These are phyloP conservation scores for Megaceryle maxima DNA, from an alignment of 2,113 vertebrate species.

Conservation along the genomic window DNA sequence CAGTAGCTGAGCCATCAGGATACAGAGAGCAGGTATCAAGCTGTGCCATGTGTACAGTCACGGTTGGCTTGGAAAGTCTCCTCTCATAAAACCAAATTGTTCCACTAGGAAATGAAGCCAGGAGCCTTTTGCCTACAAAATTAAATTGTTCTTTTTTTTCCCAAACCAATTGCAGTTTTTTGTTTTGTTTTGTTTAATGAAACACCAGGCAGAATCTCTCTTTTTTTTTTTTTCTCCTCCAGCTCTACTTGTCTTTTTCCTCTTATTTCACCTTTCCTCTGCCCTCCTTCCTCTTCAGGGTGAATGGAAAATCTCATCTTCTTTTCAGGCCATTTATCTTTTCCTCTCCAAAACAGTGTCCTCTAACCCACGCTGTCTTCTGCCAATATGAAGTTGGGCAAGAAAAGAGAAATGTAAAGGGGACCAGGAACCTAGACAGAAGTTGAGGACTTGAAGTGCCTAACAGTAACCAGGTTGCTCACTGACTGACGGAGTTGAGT, in stretches of 20 bases:
- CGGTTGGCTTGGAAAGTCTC: constrained; percentile 62
- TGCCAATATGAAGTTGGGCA: neutral
- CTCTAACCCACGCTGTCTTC: neutral
- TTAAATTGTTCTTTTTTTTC: constrained; percentile 44
- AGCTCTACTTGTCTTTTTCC: constrained; percentile 32
- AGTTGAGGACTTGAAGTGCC: neutral
- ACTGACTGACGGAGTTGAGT: neutral
- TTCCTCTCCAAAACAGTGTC: neutral
- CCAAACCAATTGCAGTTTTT: constrained; percentile 5
- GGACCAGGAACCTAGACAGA: neutral
- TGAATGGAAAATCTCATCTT: constrained; percentile 4
- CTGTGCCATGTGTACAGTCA: constrained; percentile 69
- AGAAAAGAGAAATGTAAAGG: neutral
- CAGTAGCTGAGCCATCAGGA: constrained; percentile 66
- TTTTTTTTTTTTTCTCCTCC: neutral
- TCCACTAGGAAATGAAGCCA: constrained; percentile 48
- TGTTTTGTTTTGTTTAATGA: constrained; percentile 67
- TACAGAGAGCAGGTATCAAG: constrained; percentile 65
- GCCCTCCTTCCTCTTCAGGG: neutral
- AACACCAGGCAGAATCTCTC: constrained; percentile 44
- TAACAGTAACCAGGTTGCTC: neutral
- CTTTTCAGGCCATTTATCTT: constrained; percentile 50
- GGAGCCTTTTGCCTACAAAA: constrained; percentile 35
- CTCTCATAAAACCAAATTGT: constrained; percentile 56
- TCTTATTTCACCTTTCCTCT: neutral